Evolutionary conservation across 1,140 invertebrate species (phyloP), one percentile per base, ranked within the genome.

Genomic region (honey bee (Apis mellifera)): DNA sequence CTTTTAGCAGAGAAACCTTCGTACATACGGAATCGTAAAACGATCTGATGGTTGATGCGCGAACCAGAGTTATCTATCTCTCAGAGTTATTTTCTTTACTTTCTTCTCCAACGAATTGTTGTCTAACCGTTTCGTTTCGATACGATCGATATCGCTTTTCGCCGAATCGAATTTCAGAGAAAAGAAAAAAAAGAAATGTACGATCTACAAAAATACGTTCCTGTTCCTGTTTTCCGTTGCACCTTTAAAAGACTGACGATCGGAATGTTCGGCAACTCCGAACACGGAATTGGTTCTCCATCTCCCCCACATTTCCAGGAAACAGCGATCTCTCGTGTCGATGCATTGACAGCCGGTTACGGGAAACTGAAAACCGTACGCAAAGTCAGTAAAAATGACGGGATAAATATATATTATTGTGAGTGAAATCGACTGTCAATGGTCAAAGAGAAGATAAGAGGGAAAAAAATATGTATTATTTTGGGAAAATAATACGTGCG

Each of bases 1-100:
- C 71, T 74, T 54, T 80, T 80, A 80, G 71, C 50, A n/a, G n/a
- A 66, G 5, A 42, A 42, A 80, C 23, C 57, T 59, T 19, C 32
- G 15, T 42, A 64, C 42, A n/a, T n/a, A 21, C 48, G 68, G 4
- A 66, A 74, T 54, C 55, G 26, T 78, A 13, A 17, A 69, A 13
- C 13, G 23, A 78, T 9, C 21, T 11, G 23, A 15, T 52, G n/a
- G n/a, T n/a, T n/a, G 55, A 73, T 42, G 8, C 13, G 32, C 54
- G 2, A 42, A 42, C 32, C 4, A 42, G 32, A 42, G 32, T 42
- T n/a, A 42, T 42, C 32, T 42, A 42, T 7, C 19, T 60, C n/a
- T n/a, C n/a, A n/a, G 48, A 32, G 5, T 55, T 71, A 21, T 17
- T n/a, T n/a, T 11, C 21, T 2, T 5, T 4, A 42, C 65, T 62